Conservation (phyloP, 2,888 invertebrate species). For the Luffia ferchaultella region DNA sequence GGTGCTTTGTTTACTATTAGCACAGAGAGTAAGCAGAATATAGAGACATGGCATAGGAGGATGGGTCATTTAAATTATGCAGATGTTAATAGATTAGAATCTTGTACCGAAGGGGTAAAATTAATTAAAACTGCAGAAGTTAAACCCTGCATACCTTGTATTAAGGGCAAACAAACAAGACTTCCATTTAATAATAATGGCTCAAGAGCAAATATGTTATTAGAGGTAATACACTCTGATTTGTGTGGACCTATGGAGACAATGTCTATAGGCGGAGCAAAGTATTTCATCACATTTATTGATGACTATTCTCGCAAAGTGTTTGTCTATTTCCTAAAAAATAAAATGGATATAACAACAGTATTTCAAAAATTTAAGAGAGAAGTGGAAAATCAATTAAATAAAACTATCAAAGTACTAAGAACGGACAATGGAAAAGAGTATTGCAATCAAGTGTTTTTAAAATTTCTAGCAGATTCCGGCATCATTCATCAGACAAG, state of each 20-base stretch:
- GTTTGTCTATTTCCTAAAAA: conserved; percentile 26
- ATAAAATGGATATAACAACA: conserved; percentile 23
- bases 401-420: not conserved
- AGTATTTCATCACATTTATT: conserved; percentile 29
- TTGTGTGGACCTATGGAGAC: conserved; percentile 30
- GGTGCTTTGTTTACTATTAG: conserved; percentile 8
- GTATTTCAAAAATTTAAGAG: conserved; percentile 16
- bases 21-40: not conserved
- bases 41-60: conserved; percentile 1
- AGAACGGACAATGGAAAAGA: conserved; percentile 6
- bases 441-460: conserved; percentile 4
- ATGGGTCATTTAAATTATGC: conserved; percentile 6
- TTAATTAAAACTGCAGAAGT: not conserved
- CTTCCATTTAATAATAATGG: not conserved
- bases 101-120: conserved; percentile 10
- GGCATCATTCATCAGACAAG: conserved; percentile 5
- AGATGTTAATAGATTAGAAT: conserved; percentile 15
- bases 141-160: conserved; percentile 1
- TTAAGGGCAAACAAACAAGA: conserved; percentile 4
- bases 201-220: conserved; percentile 13
- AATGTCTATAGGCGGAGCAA: conserved; percentile 24
- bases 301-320: conserved; percentile 23
- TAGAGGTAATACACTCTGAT: conserved; percentile 28
- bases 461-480: conserved; percentile 12
- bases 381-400: conserved; percentile 2